Evolutionary conservation across 2,113 vertebrate species (phyloP).

Genomic region (Seriola rivoliana): DNA sequence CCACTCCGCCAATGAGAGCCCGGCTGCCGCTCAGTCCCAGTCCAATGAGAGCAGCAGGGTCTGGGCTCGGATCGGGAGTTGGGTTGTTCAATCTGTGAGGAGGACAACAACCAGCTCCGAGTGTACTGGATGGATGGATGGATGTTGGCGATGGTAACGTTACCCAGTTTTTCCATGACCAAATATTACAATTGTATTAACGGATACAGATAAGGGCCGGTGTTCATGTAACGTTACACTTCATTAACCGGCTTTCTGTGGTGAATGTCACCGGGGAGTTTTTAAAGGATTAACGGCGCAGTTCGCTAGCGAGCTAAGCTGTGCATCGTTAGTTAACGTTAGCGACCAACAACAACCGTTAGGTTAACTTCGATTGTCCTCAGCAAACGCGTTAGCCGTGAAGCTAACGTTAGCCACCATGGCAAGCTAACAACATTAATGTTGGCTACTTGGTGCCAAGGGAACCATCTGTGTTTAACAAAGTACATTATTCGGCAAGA

Average conservation of each 20-base stretch:
- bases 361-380: conserved; percentile 76
- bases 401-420: conserved; percentile 32
- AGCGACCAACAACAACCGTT: conserved; percentile 64
- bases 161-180: conserved; percentile 43
- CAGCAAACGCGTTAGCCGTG: conserved; percentile 58
- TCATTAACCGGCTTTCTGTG: conserved; percentile 25
- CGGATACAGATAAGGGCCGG: conserved; percentile 15
- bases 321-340: conserved; percentile 51
- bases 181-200: conserved; percentile 8
- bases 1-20: conserved; percentile 74
- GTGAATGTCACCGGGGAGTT: conserved; percentile 69
- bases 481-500: conserved; percentile 15
- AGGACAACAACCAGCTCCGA: conserved; percentile 78
- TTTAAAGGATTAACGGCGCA: conserved; percentile 53
- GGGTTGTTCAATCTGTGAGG: conserved; percentile 77
- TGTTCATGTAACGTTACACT: background rate
- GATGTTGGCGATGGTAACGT: conserved; percentile 72
- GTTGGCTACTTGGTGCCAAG: conserved; percentile 8
- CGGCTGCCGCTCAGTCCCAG: conserved; percentile 50
- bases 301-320: conserved; percentile 66
- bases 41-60: conserved; percentile 77
- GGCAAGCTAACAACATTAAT: conserved; percentile 35
- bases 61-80: conserved; percentile 72
- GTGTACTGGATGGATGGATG: conserved; percentile 72
- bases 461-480: conserved; percentile 7